phyloP scores from a whole-genome alignment of 2,113 vertebrate species.

The Glareola pratincola region DNA sequence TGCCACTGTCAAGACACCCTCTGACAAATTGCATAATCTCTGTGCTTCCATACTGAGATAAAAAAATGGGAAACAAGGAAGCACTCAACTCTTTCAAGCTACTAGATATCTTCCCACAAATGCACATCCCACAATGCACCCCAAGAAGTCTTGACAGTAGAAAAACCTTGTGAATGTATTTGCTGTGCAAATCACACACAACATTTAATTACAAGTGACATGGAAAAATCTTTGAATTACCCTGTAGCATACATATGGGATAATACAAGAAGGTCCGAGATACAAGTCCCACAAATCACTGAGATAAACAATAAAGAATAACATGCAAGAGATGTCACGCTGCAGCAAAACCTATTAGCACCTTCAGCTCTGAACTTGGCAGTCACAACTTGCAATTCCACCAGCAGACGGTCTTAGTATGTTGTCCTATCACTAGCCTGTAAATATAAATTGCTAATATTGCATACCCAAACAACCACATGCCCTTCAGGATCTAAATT shows the following conservation, averaged over 20 bases:
- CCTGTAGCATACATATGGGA: not conserved
- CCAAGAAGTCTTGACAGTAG: not conserved
- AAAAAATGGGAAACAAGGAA: not conserved
- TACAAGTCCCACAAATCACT: not conserved
- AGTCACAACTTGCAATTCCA: not conserved
- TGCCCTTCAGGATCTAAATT: not conserved
- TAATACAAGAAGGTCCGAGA: not conserved
- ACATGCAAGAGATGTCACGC: not conserved
- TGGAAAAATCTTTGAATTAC: not conserved
- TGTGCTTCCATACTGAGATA: not conserved
- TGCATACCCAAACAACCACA: not conserved
- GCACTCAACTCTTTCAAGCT: not conserved
- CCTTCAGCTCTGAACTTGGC: not conserved
- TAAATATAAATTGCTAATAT: not conserved
- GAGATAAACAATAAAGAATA: not conserved
- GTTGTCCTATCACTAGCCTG: not conserved
- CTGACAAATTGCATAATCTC: not conserved
- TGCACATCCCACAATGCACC: not conserved
- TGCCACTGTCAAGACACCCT: not conserved
- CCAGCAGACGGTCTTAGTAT: not conserved
- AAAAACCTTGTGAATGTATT: not conserved
- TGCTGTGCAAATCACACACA: not conserved
- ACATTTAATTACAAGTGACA: not conserved
- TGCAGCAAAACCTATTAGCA: not conserved
- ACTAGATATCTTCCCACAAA: not conserved